Base-by-base conservation (phyloP, 2,797 vertebrate genomes). In the Octomys mimax region DNA sequence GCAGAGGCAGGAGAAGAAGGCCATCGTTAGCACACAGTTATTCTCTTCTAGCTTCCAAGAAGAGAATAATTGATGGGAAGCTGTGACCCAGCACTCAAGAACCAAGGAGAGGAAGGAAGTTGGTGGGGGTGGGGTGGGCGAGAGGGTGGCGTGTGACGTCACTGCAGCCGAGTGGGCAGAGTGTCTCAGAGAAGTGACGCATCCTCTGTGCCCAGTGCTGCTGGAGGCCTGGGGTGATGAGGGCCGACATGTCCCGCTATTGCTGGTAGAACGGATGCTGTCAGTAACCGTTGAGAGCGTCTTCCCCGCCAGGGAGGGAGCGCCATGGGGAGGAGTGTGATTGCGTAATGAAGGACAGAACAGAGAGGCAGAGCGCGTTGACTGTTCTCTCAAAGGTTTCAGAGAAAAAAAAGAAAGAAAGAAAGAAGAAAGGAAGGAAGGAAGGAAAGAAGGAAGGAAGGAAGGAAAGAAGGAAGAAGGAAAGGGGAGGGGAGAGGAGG, bases 91-190 rank as follows among this genome's bases (percentile, higher is more conserved):
- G 26, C 1, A 4, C 42, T 26, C 2, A 42, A 39, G 62, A 70
- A 2, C 49, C 12, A 8, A 11, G 31, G 19, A 22, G 49, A 80
- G 21, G 22, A 42, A 21, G 21, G 75, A 59, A 14, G 36, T 33
- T 39, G 0, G 42, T 6, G 0, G 2, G 22, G 42, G 33, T 54
- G 39, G 39, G 0, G 42, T 2, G 0, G 3, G 28, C 31, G 33
- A 54, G 64, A 14, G 5, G 26, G 28, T 42, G 36, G 9, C 11
- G 0, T 5, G 6, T 9, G 33, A 16, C 14, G 26, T 78, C 46
- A 31, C 8, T 5, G 31, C 5, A 57, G 14, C 8, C 4, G 5
- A 8, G 19, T 3, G 4, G 18, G 62, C 36, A 59, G 19, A 26
- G 13, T 0, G 0, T 68, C 70, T 42, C 14, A n/a, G 88, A 62